Evolutionary conservation across 2,888 invertebrate genomes (phyloP).

Genomic region (Chironomus riparius): DNA sequence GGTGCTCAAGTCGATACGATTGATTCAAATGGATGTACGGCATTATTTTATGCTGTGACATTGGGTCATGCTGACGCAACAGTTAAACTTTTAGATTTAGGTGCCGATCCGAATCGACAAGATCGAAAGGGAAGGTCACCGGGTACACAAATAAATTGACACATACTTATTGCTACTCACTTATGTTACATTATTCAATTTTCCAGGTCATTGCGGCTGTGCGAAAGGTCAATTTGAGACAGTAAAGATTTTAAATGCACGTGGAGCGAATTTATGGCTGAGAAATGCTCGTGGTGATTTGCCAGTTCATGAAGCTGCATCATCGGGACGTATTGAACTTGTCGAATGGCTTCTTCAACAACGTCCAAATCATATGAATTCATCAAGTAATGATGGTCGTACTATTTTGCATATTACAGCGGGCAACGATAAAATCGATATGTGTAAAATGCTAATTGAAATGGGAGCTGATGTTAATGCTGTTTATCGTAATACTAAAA

Average conservation of each 20-base stretch:
- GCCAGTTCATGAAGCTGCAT: slow-evolving; percentile 91
- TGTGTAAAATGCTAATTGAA: slow-evolving; percentile 80
- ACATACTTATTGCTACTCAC: no score
- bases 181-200: slow-evolving; percentile 38
- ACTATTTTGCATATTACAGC: slow-evolving; percentile 92
- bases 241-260: slow-evolving; percentile 58
- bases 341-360: slow-evolving; percentile 81
- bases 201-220: slow-evolving; percentile 90
- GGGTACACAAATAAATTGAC: slow-evolving; percentile 41
- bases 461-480: slow-evolving; percentile 78
- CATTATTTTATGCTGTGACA: slow-evolving; percentile 93
- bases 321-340: slow-evolving; percentile 79
- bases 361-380: slow-evolving; percentile 73
- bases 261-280: slow-evolving; percentile 84
- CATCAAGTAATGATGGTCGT: slow-evolving; percentile 85
- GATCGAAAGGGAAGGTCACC: slow-evolving; percentile 88
- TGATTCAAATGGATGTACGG: slow-evolving; percentile 91
- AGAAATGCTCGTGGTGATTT: slow-evolving; percentile 89
- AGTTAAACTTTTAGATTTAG: slow-evolving; percentile 74
- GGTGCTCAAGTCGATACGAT: slow-evolving; percentile 81
- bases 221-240: slow-evolving; percentile 92
- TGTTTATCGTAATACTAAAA: slow-evolving; percentile 71
- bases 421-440: slow-evolving; percentile 84
- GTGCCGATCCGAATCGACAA: slow-evolving; percentile 85
- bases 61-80: slow-evolving; percentile 93